Base-by-base conservation (phyloP, 2,888 invertebrate species). In the Calephelis perditalis region DNA sequence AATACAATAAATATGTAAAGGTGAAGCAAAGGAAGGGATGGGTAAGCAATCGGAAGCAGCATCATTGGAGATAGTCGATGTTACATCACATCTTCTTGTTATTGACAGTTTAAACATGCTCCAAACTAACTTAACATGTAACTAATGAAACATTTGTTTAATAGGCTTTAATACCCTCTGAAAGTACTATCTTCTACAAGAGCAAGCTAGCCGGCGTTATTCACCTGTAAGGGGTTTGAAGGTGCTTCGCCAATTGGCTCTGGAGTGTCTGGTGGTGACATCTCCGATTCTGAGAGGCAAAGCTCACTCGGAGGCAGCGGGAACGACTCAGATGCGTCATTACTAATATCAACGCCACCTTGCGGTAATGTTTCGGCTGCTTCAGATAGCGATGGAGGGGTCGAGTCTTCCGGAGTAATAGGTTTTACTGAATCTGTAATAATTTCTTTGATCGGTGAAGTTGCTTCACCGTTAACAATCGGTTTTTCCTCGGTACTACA, bases 131-230 rank as follows among this genome's bases (percentile, higher is more conserved):
- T 84, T 82, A 82, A 84, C 82, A 86, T 81, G 77, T 77, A 82
- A 82, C 84, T 86, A 86, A 78, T 78, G 79, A 76, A 76, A 59
- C 70, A 76, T 77, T 79, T 76, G 81, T 82, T 81, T 82, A 81
- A 78, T 73, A 80, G 80, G 67, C 70, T 68, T 76, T 74, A 76
- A 79, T 78, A 78, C 74, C 71, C 78, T 77, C 73, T 73, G 78
- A 80, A 67, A 77, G 74, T 78, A 85, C 49, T 86, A 78, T 81
- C 86, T 81, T 84, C 88, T 88, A 88, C 88, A 75, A 81, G 79
- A 79, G 79, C 82, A 79, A 82, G 81, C 73, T 71, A 74, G 75
- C 81, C 80, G 78, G 67, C 79, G 75, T 81, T 87, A 87, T 78
- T 88, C 88, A 90, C 89, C 89, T 90, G 89, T 67, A 75, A 74